Evolutionary conservation across 2,888 invertebrate species (phyloP).

Genomic region (Ennomos quercinarius): DNA sequence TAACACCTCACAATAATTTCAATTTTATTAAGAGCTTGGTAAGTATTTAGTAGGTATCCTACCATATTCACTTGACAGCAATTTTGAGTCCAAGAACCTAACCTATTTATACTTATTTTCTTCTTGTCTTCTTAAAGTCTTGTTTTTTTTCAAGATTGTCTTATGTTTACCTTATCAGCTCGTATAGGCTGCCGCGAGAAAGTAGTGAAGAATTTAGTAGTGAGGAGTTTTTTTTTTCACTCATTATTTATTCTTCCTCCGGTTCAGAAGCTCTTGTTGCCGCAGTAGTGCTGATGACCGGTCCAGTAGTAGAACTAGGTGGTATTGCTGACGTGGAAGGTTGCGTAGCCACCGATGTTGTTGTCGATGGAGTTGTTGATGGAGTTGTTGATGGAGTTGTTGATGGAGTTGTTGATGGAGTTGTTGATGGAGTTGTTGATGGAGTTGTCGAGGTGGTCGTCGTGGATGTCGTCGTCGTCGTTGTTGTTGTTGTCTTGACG

Average conservation of each 20-base stretch:
- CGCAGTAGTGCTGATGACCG: neutral
- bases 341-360: neutral
- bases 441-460: constrained; percentile 31
- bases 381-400: neutral
- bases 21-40: no score
- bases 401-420: constrained; percentile 3
- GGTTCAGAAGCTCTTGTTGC: neutral
- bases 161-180: no score
- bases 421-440: constrained; percentile 13
- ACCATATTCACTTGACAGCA: no score
- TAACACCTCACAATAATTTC: no score
- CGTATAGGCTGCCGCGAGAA: no score
- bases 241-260: neutral
- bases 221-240: no score
- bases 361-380: constrained; percentile 12
- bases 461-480: constrained; percentile 33
- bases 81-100: no score
- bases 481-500: constrained; percentile 27
- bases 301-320: constrained; percentile 10
- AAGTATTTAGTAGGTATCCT: no score
- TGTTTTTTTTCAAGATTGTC: no score
- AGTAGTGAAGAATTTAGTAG: no score
- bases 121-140: no score
- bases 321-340: neutral
- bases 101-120: no score